A percentile compares a stretch with the other conserved stretches of the same genome.
phyloP scores from a whole-genome alignment of 2,797 vertebrate species.

The Borostomias antarcticus region DNA sequence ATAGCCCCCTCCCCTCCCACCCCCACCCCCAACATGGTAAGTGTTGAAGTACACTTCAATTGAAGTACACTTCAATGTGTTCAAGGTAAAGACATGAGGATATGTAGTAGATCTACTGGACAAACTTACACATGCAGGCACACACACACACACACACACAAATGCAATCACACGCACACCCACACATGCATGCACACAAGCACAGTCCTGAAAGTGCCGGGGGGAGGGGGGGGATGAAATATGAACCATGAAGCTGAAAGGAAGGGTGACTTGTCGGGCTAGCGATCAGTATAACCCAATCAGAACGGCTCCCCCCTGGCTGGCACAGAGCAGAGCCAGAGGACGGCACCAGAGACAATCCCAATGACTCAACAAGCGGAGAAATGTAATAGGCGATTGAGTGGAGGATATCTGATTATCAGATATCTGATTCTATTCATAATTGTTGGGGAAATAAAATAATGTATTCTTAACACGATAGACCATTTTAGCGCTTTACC shows the following conservation, averaged over 20 bases:
- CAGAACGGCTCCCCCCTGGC: constrained; percentile 29
- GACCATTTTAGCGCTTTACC: too few species aligned
- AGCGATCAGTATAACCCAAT: constrained; percentile 40
- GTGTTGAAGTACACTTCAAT: too few species aligned
- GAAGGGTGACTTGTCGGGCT: constrained; percentile 20
- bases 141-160: constrained; percentile 5
- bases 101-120: too few species aligned
- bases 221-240: constrained; percentile 10
- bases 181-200: neutral
- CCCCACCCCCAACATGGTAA: too few species aligned
- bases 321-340: neutral
- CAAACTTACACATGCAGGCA: neutral
- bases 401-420: constrained; percentile 12
- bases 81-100: too few species aligned
- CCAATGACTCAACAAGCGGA: constrained; percentile 8
- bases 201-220: neutral
- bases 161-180: neutral
- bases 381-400: constrained; percentile 2
- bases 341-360: constrained; percentile 16
- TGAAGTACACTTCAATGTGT: too few species aligned
- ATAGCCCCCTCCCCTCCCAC: too few species aligned
- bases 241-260: constrained; percentile 19
- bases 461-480: too few species aligned
- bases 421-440: neutral
- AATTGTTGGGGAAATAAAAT: too few species aligned